Conservation (phyloP, 2,888 invertebrate genomes). For the Eulithis prunata region DNA sequence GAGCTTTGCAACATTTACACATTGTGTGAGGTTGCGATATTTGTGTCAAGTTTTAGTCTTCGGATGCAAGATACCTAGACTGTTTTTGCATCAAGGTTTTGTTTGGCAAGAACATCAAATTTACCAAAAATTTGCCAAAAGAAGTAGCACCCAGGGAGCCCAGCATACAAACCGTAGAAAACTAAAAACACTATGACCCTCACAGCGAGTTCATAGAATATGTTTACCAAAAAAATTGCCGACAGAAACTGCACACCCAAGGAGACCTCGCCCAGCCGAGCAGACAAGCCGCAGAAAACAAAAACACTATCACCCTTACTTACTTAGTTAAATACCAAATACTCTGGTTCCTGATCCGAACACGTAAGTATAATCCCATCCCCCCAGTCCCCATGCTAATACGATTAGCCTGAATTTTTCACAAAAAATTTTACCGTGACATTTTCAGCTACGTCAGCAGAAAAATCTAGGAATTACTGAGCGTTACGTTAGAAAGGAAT, state of each 20-base stretch:
- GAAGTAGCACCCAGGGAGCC: too few relatives aligned
- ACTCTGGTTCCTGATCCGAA: not conserved
- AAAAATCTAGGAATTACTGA: not conserved
- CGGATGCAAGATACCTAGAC: conserved; percentile 3
- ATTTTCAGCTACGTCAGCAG: not conserved
- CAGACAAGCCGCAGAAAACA: not conserved
- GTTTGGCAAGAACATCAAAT: not conserved
- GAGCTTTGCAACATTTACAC: conserved; percentile 27
- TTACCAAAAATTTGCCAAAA: not conserved
- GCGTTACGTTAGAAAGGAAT: not conserved
- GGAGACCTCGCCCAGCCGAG: too few relatives aligned
- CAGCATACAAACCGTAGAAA: too few relatives aligned
- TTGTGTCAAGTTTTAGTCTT: conserved; percentile 21
- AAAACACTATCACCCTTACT: too few relatives aligned
- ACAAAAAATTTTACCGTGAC: not conserved
- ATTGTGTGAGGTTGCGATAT: conserved; percentile 30
- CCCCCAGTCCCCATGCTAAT: not conserved
- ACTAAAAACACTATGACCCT: too few relatives aligned
- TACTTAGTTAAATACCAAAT: too few relatives aligned
- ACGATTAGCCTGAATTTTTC: not conserved
- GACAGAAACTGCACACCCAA: too few relatives aligned
- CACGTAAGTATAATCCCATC: too few relatives aligned
- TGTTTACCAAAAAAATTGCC: too few relatives aligned
- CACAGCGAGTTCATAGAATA: too few relatives aligned
- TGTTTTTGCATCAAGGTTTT: conserved; percentile 5